Evolutionary conservation across 2,113 vertebrate genomes (phyloP).

Genomic region (Rhizomys pruinosus): DNA sequence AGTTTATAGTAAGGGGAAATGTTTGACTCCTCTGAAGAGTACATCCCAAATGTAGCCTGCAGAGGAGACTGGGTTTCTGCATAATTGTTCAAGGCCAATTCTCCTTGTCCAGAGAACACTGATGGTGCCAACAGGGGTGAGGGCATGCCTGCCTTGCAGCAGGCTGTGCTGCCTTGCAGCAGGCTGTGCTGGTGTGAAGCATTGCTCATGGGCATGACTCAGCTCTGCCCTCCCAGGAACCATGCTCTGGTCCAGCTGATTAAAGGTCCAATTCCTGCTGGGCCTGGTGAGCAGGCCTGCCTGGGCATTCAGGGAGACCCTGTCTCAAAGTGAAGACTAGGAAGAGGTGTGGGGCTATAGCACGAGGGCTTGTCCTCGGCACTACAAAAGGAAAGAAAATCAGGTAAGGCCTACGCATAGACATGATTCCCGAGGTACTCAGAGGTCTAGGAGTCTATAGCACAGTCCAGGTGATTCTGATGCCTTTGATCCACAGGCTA

Average conservation of each 20-base stretch:
- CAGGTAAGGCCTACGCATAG: background rate
- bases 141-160: too few species aligned
- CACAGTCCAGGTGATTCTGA: background rate
- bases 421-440: background rate
- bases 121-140: background rate
- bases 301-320: background rate
- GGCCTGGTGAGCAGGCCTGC: background rate
- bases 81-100: background rate
- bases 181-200: background rate
- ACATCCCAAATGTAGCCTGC: background rate
- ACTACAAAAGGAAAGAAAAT: accelerated
- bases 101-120: background rate
- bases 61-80: background rate
- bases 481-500: background rate
- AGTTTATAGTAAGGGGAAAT: background rate
- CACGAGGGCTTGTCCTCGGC: background rate
- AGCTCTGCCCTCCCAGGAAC: background rate
- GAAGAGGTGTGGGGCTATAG: too few species aligned
- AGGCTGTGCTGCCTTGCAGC: background rate
- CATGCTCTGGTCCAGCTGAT: background rate
- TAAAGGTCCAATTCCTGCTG: too few species aligned
- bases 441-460: background rate
- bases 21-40: background rate
- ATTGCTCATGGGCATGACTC: background rate
- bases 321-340: background rate